Evolutionary conservation across 2,113 vertebrate genomes (phyloP), one percentile per base, ranked within the genome.

Genomic region (Cettia cetti): DNA sequence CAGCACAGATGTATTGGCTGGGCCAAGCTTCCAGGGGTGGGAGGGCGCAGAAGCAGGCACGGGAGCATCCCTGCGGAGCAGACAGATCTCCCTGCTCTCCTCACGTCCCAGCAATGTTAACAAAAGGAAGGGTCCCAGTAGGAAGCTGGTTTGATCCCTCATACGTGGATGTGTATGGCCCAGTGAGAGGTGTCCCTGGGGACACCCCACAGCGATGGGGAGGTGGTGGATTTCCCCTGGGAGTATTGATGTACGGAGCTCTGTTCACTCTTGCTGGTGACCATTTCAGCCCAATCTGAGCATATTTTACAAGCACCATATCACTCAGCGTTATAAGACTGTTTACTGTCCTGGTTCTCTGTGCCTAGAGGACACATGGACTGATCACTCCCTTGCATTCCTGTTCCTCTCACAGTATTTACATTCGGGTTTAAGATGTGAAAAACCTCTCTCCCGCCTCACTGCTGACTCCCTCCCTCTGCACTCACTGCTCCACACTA

Each of bases 291-390:
- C 33, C 6, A 3, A 33, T 26, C 26, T 17, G 22, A 65, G n/a
- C 19, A 20, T 37, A 27, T 72, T 70, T 86, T 50, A 81, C 39
- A 70, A 80, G 31, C 26, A 40, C 24, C 6, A 1, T 35, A 45
- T 26, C 1, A 4, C 39, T 63, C 27, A 60, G 53, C 12, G 35
- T 56, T 27, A 31, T 4, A 60, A 75, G 11, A 31, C 17, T 86
- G 7, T 59, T 82, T 15, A 30, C 20, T 37, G 52, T 68, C 52
- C n/a, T 63, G 37, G 10, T 49, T 83, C 56, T 72, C 12, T 26
- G 0, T 22, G 11, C 40, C 33, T 8, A 21, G 8, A 15, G 33
- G 26, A 83, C 35, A 56, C 13, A 59, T 0, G 0, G 23, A 47
- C 23, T 31, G 11, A 11, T 40, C 1, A 0, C 42, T 68, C 24